phyloP scores from a whole-genome alignment of 2,113 vertebrate species.

The Phyllopteryx taeniolatus region DNA sequence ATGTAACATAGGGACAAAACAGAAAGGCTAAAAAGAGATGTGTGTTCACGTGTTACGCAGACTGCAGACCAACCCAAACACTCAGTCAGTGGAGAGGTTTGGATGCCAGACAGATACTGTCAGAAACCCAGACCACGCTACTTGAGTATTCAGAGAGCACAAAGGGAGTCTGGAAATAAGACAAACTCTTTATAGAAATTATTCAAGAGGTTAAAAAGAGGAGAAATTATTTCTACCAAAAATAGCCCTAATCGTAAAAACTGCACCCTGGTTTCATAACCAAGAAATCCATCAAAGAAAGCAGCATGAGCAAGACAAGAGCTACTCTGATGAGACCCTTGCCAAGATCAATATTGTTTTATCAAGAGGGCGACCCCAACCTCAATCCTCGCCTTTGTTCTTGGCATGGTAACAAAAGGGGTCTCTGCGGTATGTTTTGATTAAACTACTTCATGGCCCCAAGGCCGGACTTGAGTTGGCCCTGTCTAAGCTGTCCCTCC shows the following conservation, averaged over 20 bases:
- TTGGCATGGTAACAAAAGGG: slow-evolving; percentile 25
- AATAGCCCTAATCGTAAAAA: slow-evolving; percentile 26
- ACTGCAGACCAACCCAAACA: slow-evolving; percentile 37
- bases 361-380: slow-evolving; percentile 42
- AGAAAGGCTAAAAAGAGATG: slow-evolving; percentile 54
- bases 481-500: slow-evolving; percentile 27
- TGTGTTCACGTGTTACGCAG: slow-evolving; percentile 62
- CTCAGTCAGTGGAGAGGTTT: slow-evolving; percentile 40
- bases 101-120: slow-evolving; percentile 48
- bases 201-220: background rate
- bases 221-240: slow-evolving; percentile 17
- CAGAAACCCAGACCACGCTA: slow-evolving; percentile 27
- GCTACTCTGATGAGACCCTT: slow-evolving; percentile 29
- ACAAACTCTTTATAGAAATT: slow-evolving; percentile 23
- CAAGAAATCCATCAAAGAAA: slow-evolving; percentile 40
- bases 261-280: slow-evolving; percentile 28
- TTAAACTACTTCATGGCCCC: slow-evolving; percentile 55
- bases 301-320: slow-evolving; percentile 21
- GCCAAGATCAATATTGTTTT: slow-evolving; percentile 72
- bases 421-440: slow-evolving; percentile 61
- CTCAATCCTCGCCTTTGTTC: slow-evolving; percentile 58
- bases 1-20: slow-evolving; percentile 28
- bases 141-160: slow-evolving; percentile 36
- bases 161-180: slow-evolving; percentile 36
- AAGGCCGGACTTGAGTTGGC: slow-evolving; percentile 18